Conservation (phyloP, 2,113 vertebrate species). For the Trematomus loennbergii region DNA sequence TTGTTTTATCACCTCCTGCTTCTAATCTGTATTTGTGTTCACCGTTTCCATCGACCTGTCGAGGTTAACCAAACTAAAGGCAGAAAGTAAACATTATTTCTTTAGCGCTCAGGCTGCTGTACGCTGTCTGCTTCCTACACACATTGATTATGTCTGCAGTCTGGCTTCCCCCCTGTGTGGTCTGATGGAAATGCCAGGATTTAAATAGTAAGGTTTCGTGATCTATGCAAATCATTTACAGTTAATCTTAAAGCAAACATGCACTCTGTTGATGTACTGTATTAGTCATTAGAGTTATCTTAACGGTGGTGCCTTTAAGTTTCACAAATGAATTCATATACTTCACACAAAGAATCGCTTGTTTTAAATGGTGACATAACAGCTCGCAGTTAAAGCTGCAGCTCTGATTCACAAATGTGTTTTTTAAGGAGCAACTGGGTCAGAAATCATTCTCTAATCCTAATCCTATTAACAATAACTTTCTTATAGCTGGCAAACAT, state of each 20-base stretch:
- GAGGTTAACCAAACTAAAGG: not conserved
- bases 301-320: too few relatives aligned
- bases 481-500: conserved; percentile 15
- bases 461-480: conserved; percentile 21
- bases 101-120: not conserved
- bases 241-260: not conserved
- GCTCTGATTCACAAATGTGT: too few relatives aligned
- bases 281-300: not conserved
- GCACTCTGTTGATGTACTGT: not conserved
- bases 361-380: not conserved
- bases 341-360: not conserved
- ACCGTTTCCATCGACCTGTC: conserved; percentile 2
- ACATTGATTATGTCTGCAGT: not conserved
- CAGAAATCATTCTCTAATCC: conserved; percentile 27
- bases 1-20: conserved; percentile 11
- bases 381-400: not conserved
- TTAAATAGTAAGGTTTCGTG: not conserved
- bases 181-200: not conserved
- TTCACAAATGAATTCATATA: not conserved
- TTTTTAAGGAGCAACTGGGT: conserved; percentile 11
- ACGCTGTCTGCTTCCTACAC: conserved; percentile 18
- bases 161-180: not conserved
- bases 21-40: conserved; percentile 10
- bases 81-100: not conserved
- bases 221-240: conserved; percentile 40